A percentile compares a stretch with the other conserved stretches of the same genome.
phyloP scores from a whole-genome alignment of 1,140 invertebrate species.

The Leptestheria dahalacensis region DNA sequence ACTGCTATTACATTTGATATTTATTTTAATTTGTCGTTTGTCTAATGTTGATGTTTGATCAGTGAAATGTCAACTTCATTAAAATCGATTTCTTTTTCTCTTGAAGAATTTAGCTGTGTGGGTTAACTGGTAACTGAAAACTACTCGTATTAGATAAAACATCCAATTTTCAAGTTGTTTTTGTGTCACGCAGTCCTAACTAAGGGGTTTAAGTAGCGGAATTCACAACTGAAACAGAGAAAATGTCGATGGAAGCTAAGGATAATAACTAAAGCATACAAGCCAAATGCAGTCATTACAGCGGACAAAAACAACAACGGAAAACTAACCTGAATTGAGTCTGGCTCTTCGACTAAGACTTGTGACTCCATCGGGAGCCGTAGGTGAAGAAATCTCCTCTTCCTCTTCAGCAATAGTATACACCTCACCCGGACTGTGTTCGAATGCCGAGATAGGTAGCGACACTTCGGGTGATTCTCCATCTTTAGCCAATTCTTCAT shows the following conservation, averaged over 20 bases:
- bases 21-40: too few species aligned
- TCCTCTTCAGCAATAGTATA: slow-evolving; percentile 40
- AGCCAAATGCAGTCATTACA: background rate
- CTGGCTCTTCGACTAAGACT: slow-evolving; percentile 26
- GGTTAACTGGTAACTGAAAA: too few species aligned
- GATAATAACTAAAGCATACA: background rate
- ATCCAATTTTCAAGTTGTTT: too few species aligned
- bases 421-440: slow-evolving; percentile 35
- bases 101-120: too few species aligned
- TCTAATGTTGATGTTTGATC: too few species aligned
- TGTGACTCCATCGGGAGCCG: slow-evolving; percentile 32
- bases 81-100: too few species aligned
- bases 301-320: background rate
- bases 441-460: slow-evolving; percentile 23
- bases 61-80: too few species aligned
- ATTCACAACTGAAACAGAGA: background rate
- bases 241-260: background rate
- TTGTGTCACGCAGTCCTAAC: too few species aligned
- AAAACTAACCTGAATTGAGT: slow-evolving; percentile 12
- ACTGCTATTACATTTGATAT: too few species aligned
- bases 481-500: slow-evolving; percentile 1
- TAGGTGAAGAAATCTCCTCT: slow-evolving; percentile 35
- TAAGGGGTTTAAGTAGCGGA: too few species aligned
- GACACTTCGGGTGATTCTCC: slow-evolving; percentile 1
- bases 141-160: too few species aligned